Evolutionary conservation across 2,113 vertebrate species (phyloP).

Genomic region (Prietella phreatophila): DNA sequence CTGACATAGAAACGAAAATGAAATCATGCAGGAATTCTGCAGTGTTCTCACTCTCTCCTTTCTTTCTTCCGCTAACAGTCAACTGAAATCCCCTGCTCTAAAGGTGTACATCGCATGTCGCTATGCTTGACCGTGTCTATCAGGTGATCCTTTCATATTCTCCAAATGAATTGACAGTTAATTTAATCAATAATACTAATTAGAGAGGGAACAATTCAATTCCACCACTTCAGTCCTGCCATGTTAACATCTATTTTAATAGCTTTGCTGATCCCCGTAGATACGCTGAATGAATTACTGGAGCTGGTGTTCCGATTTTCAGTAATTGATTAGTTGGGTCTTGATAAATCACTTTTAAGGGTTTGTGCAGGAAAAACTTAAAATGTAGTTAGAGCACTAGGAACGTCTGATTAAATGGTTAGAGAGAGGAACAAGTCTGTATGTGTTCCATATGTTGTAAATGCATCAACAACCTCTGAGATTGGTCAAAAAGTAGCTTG

Average conservation of each 20-base stretch:
- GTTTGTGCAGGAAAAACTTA: constrained; percentile 30
- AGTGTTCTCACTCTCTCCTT: not conserved
- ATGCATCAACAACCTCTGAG: not conserved
- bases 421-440: not conserved
- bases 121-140: not conserved
- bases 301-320: constrained; percentile 79
- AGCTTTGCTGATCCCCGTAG: constrained; percentile 68
- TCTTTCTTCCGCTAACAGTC: not conserved
- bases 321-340: constrained; percentile 82
- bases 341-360: constrained; percentile 75
- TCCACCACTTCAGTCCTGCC: constrained; percentile 68
- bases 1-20: constrained; percentile 16
- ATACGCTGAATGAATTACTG: constrained; percentile 74
- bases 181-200: constrained; percentile 91
- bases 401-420: constrained; percentile 9
- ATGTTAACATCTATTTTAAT: constrained; percentile 71
- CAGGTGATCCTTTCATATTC: constrained; percentile 58
- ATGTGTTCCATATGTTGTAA: not conserved
- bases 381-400: not conserved
- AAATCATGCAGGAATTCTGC: constrained; percentile 20
- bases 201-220: constrained; percentile 82
- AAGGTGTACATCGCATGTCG: not conserved
- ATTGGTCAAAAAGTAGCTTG: not conserved
- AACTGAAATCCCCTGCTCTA: not conserved
- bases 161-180: constrained; percentile 83